Evolutionary conservation across 1,140 invertebrate species (phyloP), one percentile per base, ranked within the genome.

Genomic region (Heliconius hermathena): DNA sequence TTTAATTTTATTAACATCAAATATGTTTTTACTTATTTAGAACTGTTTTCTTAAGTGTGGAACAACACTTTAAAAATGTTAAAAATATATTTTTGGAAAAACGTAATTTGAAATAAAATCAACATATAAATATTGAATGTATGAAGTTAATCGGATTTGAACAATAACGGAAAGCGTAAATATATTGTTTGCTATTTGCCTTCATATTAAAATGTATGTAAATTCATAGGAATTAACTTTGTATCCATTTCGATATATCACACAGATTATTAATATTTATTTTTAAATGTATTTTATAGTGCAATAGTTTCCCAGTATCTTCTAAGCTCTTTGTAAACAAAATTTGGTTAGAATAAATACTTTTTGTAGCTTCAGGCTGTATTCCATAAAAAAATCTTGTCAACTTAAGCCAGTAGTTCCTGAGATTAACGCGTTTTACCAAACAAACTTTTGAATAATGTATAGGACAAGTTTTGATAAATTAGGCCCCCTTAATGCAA

Each of bases 121-220:
- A 29, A 2, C 60, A 2, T 16, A 26, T 29, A 66, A 66, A 66
- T 66, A 66, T 66, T 29, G 60, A 66, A 66, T 16, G 11, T 66
- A 66, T 66, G 0, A 66, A 66, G 22, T 66, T 66, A 66, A 66
- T 66, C 60, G 60, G 60, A 66, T 66, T 66, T 16, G 22, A 66
- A 66, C 60, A 66, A 66, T 66, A 66, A 66, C 60, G 22, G 1
- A 66, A 26, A 66, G 60, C 22, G 11, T 66, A 5, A 66, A 66
- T 29, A 66, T 29, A 66, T 66, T 66, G 60, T 66, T 66, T 66
- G 60, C 22, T 66, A 66, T 66, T 66, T 66, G 60, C 60, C 60
- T 26, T 66, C 26, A 66, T 26, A 66, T 66, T 66, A 66, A 66
- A 29, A 66, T 66, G 22, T 66, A 66, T 66, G 60, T 29, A 66